Evolutionary conservation across 2,888 invertebrate genomes (phyloP), one percentile per base, ranked within the genome.

Genomic region (Cosmia trapezina): DNA sequence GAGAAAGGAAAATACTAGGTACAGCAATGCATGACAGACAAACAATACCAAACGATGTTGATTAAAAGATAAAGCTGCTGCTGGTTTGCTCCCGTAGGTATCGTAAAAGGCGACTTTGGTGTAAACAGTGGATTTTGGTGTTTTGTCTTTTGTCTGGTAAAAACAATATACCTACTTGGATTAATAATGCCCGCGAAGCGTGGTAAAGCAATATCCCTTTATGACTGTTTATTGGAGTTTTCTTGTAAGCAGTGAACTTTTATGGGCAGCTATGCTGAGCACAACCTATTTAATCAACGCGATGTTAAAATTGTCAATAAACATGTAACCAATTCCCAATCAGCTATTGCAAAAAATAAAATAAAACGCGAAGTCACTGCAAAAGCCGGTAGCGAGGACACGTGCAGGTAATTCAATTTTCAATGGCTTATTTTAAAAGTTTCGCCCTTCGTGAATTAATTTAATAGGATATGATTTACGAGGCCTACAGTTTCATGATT

Each of bases 381-480:
- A 45, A 56, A 65, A 69, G 57, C 37, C 65, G 61, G 74, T 73
- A 74, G 70, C 70, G 45, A 70, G 53, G 65, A 51, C 68, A 77
- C 67, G 69, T 81, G 70, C 77, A 49, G 53, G 3, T 60, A 85
- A 86, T 86, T 87, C 82, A 88, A 88, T 89, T 89, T 87, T 78
- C 76, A 85, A 83, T 83, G 78, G 59, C 78, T 83, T 83, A 85
- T 85, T 85, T 83, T 80, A 70, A 78, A 70, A 84, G 76, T 68
- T 84, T 83, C 78, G 69, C 70, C 70, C 66, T 76, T 74, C 59
- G 59, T 82, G 81, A 79, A 79, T 83, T 79, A 87, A 89, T 91
- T 91, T 89, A 88, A 86, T 86, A 84, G 78, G 78, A 76, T 85
- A 78, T 86, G 77, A 86, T 85, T 86, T 82, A 83, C 83, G 79